Conservation (phyloP, 2,113 vertebrate species). For the Cairina moschata region DNA sequence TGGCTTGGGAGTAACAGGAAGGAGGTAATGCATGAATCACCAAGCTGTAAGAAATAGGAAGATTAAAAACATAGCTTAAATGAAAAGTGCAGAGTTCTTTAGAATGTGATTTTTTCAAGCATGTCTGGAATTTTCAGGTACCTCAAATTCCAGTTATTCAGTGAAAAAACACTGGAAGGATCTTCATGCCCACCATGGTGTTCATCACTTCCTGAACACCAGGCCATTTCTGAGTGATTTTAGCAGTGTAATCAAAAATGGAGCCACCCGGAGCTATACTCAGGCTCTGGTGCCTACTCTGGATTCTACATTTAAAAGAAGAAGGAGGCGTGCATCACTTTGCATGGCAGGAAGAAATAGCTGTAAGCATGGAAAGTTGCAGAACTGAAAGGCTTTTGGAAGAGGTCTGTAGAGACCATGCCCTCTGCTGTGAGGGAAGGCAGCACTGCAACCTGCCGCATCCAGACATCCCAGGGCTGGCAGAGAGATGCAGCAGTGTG, state of each 20-base stretch:
- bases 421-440: neutral
- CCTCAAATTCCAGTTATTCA: neutral
- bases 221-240: neutral
- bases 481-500: neutral
- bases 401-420: neutral
- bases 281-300: neutral
- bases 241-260: neutral
- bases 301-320: neutral
- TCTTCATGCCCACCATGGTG: neutral
- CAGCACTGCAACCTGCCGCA: neutral
- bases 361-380: fast-evolving
- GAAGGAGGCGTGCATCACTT: neutral
- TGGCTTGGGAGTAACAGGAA: neutral
- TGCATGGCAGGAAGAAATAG: neutral
- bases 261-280: neutral
- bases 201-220: neutral
- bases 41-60: neutral
- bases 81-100: neutral
- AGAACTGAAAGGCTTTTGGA: neutral
- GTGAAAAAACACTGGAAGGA: neutral
- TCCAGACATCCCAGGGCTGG: neutral
- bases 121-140: neutral
- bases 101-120: neutral
- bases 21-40: neutral
- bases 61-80: neutral